phyloP scores from a whole-genome alignment of 2,113 vertebrate genomes.

The Potamarius usumacintae region DNA sequence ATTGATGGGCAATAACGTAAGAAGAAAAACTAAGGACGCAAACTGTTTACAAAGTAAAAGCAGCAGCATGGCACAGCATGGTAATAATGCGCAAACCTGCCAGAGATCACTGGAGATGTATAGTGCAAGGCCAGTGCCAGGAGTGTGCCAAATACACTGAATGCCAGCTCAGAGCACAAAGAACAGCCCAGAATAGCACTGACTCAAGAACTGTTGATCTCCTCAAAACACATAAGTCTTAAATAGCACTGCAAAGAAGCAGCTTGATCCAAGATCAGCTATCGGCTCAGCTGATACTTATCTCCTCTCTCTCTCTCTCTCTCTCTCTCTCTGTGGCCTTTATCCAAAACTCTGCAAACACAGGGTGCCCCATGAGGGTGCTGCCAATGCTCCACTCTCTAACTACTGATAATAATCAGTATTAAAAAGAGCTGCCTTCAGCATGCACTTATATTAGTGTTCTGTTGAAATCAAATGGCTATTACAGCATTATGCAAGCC shows the following conservation, averaged over 20 bases:
- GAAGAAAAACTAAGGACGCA: slow-evolving; percentile 17
- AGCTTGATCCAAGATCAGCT: slow-evolving; percentile 1
- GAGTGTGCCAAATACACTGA: not conserved
- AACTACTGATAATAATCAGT: slow-evolving; percentile 43
- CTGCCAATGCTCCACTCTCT: slow-evolving; percentile 10
- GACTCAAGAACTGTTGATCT: not conserved
- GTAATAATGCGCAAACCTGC: slow-evolving; percentile 1
- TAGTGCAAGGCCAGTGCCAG: slow-evolving; percentile 11
- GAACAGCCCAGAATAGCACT: slow-evolving; percentile 18
- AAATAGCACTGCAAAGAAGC: slow-evolving; percentile 9
- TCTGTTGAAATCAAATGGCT: slow-evolving; percentile 39
- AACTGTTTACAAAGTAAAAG: slow-evolving; percentile 20
- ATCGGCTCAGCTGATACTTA: not conserved
- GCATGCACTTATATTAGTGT: slow-evolving; percentile 25
- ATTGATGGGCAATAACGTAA: not conserved
- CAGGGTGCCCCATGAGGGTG: slow-evolving; percentile 17
- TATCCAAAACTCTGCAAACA: slow-evolving; percentile 23
- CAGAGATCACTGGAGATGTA: slow-evolving; percentile 29
- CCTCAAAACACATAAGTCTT: not conserved
- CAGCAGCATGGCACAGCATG: not conserved
- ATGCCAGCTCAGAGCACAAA: slow-evolving; percentile 18
- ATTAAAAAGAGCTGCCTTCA: slow-evolving; percentile 39
- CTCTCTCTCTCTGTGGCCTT: slow-evolving; percentile 28
- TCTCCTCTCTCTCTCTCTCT: not conserved
- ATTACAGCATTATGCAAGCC: slow-evolving; percentile 5